Conservation (phyloP, 1,140 invertebrate genomes). For the Drosophila pallidifrons region DNA sequence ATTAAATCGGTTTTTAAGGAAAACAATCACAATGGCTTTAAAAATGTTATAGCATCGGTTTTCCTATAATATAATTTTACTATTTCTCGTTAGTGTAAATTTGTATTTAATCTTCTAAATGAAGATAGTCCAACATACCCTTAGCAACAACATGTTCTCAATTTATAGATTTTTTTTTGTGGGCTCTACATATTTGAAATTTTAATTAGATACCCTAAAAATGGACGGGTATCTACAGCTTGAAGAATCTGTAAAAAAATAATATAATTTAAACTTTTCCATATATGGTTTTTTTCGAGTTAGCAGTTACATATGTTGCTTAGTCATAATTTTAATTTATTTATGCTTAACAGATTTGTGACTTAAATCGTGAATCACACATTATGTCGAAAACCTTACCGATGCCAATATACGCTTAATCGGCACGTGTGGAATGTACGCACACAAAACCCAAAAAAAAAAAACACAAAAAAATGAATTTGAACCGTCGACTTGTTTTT, state of each 20-base stretch:
- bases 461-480: no score
- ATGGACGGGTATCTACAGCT: background rate
- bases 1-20: no score
- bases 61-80: no score
- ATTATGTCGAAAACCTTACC: no score
- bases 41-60: no score
- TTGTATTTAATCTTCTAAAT: background rate
- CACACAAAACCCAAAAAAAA: no score
- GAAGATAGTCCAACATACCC: background rate
- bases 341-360: no score
- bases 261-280: background rate
- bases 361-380: no score
- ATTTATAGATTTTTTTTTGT: background rate
- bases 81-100: background rate
- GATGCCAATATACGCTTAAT: no score
- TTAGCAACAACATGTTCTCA: background rate
- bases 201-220: conserved; percentile 1
- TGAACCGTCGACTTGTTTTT: background rate
- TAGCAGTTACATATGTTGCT: background rate
- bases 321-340: background rate
- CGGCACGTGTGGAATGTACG: no score
- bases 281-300: background rate
- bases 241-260: background rate
- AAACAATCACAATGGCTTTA: no score
- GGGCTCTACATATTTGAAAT: background rate